Evolutionary conservation across 2,797 vertebrate genomes (phyloP).

Genomic region (Sebastes jordani): DNA sequence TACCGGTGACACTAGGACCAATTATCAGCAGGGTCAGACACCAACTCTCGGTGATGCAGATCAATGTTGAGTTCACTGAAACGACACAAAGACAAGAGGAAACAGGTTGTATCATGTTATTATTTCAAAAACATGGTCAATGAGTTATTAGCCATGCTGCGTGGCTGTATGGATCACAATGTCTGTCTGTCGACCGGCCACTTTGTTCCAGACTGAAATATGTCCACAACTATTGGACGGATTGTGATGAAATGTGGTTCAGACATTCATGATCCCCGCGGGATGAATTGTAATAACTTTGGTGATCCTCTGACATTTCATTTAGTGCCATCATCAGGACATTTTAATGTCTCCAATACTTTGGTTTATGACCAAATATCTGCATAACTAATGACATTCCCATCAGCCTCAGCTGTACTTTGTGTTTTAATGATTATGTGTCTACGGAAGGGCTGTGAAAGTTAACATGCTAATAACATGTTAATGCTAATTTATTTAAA

Average conservation of each 20-base stretch:
- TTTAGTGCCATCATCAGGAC: too few relatives aligned
- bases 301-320: too few relatives aligned
- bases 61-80: neutral
- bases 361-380: too few relatives aligned
- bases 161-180: neutral
- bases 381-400: too few relatives aligned
- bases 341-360: too few relatives aligned
- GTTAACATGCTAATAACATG: fast-evolving
- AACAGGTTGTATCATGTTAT: neutral
- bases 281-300: too few relatives aligned
- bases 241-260: too few relatives aligned
- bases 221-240: neutral
- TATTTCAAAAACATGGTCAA: neutral
- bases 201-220: neutral
- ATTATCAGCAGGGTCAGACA: fast-evolving
- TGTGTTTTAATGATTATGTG: too few relatives aligned
- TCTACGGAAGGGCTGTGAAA: fast-evolving
- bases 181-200: neutral
- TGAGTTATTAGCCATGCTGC: neutral
- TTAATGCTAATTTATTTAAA: too few relatives aligned
- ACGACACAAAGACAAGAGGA: neutral
- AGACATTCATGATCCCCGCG: fast-evolving
- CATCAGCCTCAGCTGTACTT: too few relatives aligned
- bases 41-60: fast-evolving
- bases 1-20: fast-evolving